A percentile compares a stretch with the other conserved stretches of the same genome.
Conservation (phyloP, 1,140 invertebrate species). For the Hypothenemus hampei region DNA sequence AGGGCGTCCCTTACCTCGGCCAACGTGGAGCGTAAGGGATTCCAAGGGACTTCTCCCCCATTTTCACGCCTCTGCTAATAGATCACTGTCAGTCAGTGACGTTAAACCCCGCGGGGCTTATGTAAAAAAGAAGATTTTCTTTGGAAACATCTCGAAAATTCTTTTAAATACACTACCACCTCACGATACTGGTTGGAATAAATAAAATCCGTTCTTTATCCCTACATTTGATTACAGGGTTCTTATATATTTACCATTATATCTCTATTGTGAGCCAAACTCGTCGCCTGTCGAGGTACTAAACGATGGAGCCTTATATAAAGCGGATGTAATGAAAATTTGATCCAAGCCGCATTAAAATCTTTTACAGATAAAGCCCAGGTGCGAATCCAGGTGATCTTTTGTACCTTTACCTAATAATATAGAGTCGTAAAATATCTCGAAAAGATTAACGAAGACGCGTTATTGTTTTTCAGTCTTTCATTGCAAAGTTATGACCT, state of each 20-base stretch:
- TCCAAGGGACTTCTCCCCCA: constrained; percentile 14
- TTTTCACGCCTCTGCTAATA: constrained; percentile 31
- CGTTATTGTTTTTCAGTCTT: no score
- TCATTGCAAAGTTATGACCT: no score
- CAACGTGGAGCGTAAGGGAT: constrained; percentile 31
- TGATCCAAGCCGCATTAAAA: not conserved
- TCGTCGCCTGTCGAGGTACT: not conserved
- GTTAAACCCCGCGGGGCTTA: constrained; percentile 16
- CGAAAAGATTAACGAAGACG: no score
- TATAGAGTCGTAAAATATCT: no score
- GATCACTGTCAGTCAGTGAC: constrained; percentile 33
- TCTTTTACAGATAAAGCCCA: constrained; percentile 8
- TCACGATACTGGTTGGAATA: no score
- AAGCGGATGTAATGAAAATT: not conserved
- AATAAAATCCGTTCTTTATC: no score
- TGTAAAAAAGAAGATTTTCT: constrained; percentile 8
- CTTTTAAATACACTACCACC: no score
- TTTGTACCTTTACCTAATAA: no score
- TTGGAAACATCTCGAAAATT: not conserved
- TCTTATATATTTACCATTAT: not conserved
- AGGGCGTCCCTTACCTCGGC: constrained; percentile 35
- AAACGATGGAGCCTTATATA: not conserved
- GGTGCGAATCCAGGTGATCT: constrained; percentile 16
- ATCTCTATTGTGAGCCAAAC: not conserved
- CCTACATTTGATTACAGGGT: no score